Base-by-base conservation (phyloP, 2,113 vertebrate genomes). In the Onychostruthus taczanowskii region DNA sequence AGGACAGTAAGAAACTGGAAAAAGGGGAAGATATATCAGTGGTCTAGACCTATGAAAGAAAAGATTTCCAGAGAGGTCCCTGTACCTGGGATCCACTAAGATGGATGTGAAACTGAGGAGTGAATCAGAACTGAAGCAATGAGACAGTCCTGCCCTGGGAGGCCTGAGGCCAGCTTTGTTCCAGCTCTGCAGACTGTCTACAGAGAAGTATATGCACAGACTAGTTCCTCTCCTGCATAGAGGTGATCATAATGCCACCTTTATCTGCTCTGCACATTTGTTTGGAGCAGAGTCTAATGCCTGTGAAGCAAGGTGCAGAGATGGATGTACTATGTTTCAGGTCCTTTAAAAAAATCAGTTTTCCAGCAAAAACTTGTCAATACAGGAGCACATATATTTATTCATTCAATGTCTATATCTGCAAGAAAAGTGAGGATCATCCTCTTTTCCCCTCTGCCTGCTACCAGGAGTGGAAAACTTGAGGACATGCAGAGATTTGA, bases 261-360 rank as follows among this genome's bases (percentile, higher is more conserved):
- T 82, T 85, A 80, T 16, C 47, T 67, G 7, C 31, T 85, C 67
- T 59, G 23, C 17, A 50, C 35, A 11, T 46, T 78, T 56, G 41
- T 46, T 87, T 61, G 82, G n/a, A 62, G 41, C 41, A 68, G 14
- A 83, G 26, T n/a, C 20, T 78, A 68, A 35, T 24, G 62, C 35
- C 46, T 84, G 16, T 46, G 47, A 73, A 44, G 7, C 33, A 27
- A 82, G 18, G 20, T 39, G 24, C 21, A 70, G 50, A 43, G 22
- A 30, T 74, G 50, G 84, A 39, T 6, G 13, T 0, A 2, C 9
- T 39, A 1, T 6, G 6, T 31, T 43, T 49, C 20, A 50, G 10
- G n/a, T 74, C 44, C 27, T 43, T 13, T 63, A 31, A 69, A 66
- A 70, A 69, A 58, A 62, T 13, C 5, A 9, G 9, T 30, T 91